These are phyloP conservation scores for Oreochromis mossambicus DNA, from an alignment of 2,797 vertebrate genomes.

Conservation along the genomic window DNA sequence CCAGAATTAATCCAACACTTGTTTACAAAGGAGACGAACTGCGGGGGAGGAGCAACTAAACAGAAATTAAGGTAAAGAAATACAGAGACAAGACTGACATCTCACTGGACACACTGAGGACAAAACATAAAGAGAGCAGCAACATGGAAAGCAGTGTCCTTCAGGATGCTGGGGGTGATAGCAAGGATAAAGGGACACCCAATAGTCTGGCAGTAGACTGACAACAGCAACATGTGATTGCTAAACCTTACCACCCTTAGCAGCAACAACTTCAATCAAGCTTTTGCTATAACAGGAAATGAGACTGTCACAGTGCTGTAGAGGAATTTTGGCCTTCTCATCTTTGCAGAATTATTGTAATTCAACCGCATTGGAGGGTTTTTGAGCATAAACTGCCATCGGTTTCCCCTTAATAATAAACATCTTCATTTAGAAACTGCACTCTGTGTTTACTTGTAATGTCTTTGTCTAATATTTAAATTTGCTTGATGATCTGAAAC, in stretches of 20 bases:
- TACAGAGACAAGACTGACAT: neutral
- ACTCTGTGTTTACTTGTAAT: neutral
- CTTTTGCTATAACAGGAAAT: neutral
- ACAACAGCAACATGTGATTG: neutral
- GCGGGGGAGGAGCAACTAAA: neutral
- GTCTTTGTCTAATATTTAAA: neutral
- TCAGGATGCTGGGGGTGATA: neutral
- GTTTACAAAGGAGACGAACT: neutral
- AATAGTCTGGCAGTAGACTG: neutral
- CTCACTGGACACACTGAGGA: neutral
- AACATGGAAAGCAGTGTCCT: neutral
- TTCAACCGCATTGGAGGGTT: neutral
- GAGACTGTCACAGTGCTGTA: neutral
- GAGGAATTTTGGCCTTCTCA: neutral
- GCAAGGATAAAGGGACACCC: neutral
- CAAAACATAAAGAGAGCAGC: neutral
- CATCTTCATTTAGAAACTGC: neutral
- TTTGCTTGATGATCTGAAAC: neutral
- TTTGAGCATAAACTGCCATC: neutral
- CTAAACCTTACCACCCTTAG: neutral
- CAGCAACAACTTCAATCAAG: neutral
- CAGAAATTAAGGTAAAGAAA: neutral
- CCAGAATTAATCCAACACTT: neutral
- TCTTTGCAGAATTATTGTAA: neutral
- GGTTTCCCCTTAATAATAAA: neutral